Conservation (phyloP, 2,888 invertebrate genomes). For the Xestia ashworthii region DNA sequence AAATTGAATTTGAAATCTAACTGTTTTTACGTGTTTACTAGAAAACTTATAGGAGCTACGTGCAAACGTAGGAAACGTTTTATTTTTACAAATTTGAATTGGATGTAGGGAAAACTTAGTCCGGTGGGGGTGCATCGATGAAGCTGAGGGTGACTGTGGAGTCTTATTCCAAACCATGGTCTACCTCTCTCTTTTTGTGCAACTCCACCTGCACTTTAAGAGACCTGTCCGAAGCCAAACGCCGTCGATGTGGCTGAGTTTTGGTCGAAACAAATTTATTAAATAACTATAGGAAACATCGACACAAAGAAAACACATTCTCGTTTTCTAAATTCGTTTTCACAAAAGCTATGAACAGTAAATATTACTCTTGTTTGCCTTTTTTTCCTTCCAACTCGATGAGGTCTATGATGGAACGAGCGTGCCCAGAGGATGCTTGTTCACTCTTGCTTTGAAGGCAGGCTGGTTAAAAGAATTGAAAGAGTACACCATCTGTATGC, state of each 20-base stretch:
- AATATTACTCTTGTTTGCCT: no score
- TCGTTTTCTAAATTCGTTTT: neutral
- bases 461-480: no score
- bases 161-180: neutral
- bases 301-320: neutral
- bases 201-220: neutral
- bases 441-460: no score
- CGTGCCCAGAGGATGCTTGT: no score
- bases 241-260: neutral
- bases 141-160: neutral
- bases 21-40: conserved; percentile 27
- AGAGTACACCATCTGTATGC: no score
- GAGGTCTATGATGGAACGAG: no score
- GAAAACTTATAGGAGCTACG: conserved; percentile 18
- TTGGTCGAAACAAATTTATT: neutral
- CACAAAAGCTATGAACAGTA: no score
- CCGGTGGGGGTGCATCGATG: neutral
- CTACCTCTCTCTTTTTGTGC: neutral
- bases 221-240: neutral
- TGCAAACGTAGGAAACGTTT: neutral
- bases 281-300: neutral
- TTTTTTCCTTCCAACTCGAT: no score
- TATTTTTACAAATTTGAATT: conserved; percentile 3
- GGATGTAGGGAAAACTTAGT: neutral
- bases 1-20: conserved; percentile 52